A percentile compares a stretch with the other conserved stretches of the same genome.
Conservation (phyloP, 2,888 invertebrate species). For the Epirrhoe tristata region DNA sequence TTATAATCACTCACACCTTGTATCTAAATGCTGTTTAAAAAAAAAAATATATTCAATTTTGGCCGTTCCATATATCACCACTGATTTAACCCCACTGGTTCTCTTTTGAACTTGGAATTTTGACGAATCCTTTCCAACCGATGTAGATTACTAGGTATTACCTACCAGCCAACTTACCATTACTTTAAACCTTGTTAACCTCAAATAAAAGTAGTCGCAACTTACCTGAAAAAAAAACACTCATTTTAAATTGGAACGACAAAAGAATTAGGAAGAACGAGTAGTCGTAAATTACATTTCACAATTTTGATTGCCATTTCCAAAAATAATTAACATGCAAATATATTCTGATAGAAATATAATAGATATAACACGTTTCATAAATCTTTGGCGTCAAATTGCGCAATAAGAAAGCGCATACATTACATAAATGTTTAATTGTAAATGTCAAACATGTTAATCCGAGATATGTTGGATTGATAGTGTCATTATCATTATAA, state of each 20-base stretch:
- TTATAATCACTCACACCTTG: too few species aligned
- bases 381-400: conserved; percentile 41
- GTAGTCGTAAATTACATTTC: conserved; percentile 11
- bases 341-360: conserved; percentile 36
- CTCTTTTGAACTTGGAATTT: too few species aligned
- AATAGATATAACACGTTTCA: conserved; percentile 30
- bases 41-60: too few species aligned
- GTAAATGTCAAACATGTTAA: conserved; percentile 56
- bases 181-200: too few species aligned
- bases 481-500: conserved; percentile 56
- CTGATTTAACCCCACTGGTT: too few species aligned
- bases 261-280: too few species aligned
- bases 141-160: too few species aligned
- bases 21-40: too few species aligned
- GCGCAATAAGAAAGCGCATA: conserved; percentile 53
- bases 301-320: conserved; percentile 12
- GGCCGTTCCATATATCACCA: too few species aligned
- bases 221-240: conserved; percentile 61
- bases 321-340: conserved; percentile 39
- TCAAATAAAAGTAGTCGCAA: conserved; percentile 29
- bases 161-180: too few species aligned
- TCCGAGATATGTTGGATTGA: conserved; percentile 50
- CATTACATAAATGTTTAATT: conserved; percentile 52
- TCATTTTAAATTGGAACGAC: conserved; percentile 9
- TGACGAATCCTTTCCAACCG: too few species aligned